Percentiles rank a stretch among this genome's conserved stretches.
Conservation (phyloP, 1,140 invertebrate species). For the Charaxes varanes region DNA sequence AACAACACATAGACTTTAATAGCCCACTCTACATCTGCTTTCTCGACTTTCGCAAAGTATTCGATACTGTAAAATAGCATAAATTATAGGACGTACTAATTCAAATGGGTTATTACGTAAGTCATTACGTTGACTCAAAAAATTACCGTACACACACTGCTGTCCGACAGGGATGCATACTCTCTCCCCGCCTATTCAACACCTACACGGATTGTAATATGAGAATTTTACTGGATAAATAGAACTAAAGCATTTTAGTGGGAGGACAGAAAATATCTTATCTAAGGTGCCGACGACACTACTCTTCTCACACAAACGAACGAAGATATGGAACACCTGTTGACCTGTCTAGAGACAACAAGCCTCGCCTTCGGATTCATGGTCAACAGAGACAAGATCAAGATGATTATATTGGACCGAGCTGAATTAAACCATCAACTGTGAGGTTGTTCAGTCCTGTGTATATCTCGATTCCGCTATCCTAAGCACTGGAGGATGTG, state of each 20-base stretch:
- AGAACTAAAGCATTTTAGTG: constrained; percentile 8
- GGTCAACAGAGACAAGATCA: constrained; percentile 3
- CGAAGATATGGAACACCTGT: constrained; percentile 1
- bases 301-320: background rate
- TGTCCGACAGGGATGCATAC: constrained; percentile 15
- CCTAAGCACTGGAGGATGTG: constrained; percentile 7
- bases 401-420: no score
- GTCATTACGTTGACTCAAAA: constrained; percentile 7
- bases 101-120: constrained; percentile 5
- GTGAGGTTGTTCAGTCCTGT: constrained; percentile 4
- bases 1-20: background rate
- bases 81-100: constrained; percentile 7
- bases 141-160: constrained; percentile 12
- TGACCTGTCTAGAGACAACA: constrained; percentile 1
- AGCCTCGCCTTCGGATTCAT: constrained; percentile 1
- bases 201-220: constrained; percentile 14
- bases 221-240: constrained; percentile 10
- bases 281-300: constrained; percentile 2
- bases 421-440: constrained; percentile 5
- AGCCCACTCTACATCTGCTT: background rate
- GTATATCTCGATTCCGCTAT: constrained; percentile 7
- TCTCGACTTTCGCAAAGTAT: constrained; percentile 6
- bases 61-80: constrained; percentile 13
- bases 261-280: constrained; percentile 8
- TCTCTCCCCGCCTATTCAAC: constrained; percentile 13